Conservation (phyloP, 2,888 invertebrate species). For the Athalia circularis region DNA sequence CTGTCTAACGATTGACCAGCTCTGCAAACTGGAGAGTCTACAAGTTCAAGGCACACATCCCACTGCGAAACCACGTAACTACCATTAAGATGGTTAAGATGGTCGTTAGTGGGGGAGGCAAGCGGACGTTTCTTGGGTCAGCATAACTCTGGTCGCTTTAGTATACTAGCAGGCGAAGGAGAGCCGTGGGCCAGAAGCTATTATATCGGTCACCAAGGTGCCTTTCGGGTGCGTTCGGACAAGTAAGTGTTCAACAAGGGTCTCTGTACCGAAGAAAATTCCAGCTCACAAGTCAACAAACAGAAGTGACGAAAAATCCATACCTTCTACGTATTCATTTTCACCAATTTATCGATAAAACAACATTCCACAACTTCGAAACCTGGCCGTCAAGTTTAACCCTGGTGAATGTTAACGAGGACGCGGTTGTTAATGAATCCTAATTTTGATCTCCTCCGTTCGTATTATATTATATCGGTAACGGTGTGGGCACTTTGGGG, state of each 20-base stretch:
- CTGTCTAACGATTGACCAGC: slow-evolving; percentile 27
- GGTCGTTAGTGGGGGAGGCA: slow-evolving; percentile 41
- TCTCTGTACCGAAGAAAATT: neutral
- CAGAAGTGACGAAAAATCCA: neutral
- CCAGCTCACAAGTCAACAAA: neutral
- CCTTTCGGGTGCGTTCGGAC: slow-evolving; percentile 34
- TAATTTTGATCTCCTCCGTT: neutral
- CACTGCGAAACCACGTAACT: slow-evolving; percentile 44
- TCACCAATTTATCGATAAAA: too few relatives aligned
- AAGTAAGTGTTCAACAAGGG: slow-evolving; percentile 38
- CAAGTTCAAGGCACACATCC: slow-evolving; percentile 34
- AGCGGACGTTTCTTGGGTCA: slow-evolving; percentile 50
- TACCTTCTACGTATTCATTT: too few relatives aligned
- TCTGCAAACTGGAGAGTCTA: slow-evolving; percentile 7
- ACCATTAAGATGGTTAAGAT: slow-evolving; percentile 45
- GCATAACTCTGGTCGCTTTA: slow-evolving; percentile 60
- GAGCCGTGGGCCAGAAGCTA: slow-evolving; percentile 33
- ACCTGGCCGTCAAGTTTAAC: too few relatives aligned
- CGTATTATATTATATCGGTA: slow-evolving; percentile 12
- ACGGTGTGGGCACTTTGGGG: neutral
- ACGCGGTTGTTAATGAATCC: too few relatives aligned
- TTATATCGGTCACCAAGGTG: slow-evolving; percentile 48
- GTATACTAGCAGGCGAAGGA: slow-evolving; percentile 48
- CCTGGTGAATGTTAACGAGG: too few relatives aligned
- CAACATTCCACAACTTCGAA: too few relatives aligned